Conservation (phyloP, 2,888 invertebrate genomes). For the Adineta ricciae region DNA sequence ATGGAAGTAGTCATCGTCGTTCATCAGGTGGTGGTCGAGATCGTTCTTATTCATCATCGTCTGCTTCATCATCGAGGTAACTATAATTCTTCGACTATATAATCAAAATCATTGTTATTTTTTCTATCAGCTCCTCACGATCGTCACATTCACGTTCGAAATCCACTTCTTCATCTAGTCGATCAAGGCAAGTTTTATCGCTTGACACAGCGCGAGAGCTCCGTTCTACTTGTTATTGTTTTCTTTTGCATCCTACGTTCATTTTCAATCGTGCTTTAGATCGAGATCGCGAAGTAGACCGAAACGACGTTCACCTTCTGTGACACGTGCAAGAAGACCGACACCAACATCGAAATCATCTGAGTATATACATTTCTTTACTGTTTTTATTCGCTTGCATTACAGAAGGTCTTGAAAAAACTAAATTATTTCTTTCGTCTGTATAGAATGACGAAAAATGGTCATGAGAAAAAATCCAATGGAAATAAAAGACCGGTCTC, state of each 20-base stretch:
- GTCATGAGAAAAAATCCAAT: neutral
- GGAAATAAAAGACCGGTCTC: neutral
- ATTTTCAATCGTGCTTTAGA: neutral
- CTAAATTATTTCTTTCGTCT: no score
- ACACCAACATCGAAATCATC: neutral
- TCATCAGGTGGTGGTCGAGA: conserved; percentile 1
- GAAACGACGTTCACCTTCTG: conserved; percentile 14
- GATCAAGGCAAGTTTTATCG: neutral
- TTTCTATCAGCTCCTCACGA: neutral
- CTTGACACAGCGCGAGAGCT: neutral
- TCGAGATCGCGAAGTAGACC: conserved; percentile 12
- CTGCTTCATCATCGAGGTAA: neutral
- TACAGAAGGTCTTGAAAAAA: neutral
- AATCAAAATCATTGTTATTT: neutral
- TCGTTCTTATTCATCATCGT: neutral
- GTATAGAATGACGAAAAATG: neutral
- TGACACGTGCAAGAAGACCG: neutral
- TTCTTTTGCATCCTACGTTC: neutral
- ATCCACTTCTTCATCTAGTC: neutral
- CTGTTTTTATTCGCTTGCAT: neutral
- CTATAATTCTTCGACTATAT: no score
- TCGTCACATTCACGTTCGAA: neutral
- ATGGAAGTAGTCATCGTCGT: neutral
- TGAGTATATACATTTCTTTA: neutral
- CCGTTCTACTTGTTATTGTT: neutral